Conservation (phyloP, 2,113 vertebrate species). For the Semicossyphus pulcher region DNA sequence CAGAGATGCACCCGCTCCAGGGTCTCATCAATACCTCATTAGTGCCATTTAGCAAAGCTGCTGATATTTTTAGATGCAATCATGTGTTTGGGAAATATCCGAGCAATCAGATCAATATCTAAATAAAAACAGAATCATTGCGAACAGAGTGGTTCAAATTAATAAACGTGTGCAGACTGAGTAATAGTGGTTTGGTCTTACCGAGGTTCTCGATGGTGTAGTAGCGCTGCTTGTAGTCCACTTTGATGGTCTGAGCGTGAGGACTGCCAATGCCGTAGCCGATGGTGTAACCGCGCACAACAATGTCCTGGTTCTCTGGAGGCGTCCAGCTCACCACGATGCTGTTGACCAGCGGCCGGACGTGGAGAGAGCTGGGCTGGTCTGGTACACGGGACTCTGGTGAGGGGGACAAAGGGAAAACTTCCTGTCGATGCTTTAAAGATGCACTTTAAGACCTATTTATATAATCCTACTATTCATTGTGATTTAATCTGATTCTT, state of each 20-base stretch:
- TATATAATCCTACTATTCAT: no score
- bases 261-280: slow-evolving; percentile 96
- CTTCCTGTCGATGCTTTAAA: neutral
- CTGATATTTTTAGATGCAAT: neutral
- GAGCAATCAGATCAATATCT: neutral
- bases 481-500: no score
- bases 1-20: neutral
- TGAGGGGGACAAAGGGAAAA: neutral
- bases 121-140: neutral
- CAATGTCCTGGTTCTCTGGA: slow-evolving; percentile 96
- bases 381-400: slow-evolving; percentile 94
- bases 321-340: slow-evolving; percentile 99
- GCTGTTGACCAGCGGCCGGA: slow-evolving; percentile 93
- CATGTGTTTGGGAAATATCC: neutral
- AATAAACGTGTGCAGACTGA: neutral
- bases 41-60: neutral
- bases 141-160: neutral
- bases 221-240: slow-evolving; percentile 98
- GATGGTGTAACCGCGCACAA: slow-evolving; percentile 95
- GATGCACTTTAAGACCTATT: no score
- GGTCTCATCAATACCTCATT: neutral
- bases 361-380: slow-evolving; percentile 95
- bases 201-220: slow-evolving; percentile 97
- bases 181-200: slow-evolving; percentile 66
- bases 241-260: slow-evolving; percentile 95